These are phyloP conservation scores for Neria commutata DNA, from an alignment of 2,888 invertebrate species.

Conservation along the genomic window DNA sequence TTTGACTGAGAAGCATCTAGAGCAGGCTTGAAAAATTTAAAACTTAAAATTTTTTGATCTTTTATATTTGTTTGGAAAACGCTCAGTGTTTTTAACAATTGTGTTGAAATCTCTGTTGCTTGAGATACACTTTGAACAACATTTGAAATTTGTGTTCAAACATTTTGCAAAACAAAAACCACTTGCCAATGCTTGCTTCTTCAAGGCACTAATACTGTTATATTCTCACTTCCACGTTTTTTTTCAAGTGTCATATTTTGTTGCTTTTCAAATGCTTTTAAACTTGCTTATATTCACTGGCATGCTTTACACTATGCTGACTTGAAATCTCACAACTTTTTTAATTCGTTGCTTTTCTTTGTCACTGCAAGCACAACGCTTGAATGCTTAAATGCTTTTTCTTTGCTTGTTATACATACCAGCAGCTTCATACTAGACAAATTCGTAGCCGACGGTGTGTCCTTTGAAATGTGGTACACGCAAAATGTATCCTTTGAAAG, in stretches of 20 bases:
- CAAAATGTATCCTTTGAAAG: conserved; percentile 17
- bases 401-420: conserved; percentile 52
- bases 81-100: not conserved
- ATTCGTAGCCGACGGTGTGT: conserved; percentile 32
- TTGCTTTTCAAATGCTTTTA: conserved; percentile 7
- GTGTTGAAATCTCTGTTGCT: not conserved
- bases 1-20: too few relatives aligned
- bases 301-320: not conserved
- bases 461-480: conserved; percentile 23
- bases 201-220: too few relatives aligned
- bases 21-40: too few relatives aligned
- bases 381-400: not conserved
- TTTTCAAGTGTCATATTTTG: not conserved
- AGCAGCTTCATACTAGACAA: conserved; percentile 55
- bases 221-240: conserved; percentile 8
- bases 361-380: conserved; percentile 28
- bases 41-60: too few relatives aligned
- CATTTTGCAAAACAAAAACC: too few relatives aligned
- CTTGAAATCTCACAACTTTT: not conserved
- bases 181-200: too few relatives aligned
- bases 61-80: not conserved
- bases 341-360: not conserved
- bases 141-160: too few relatives aligned
- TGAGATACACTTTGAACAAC: too few relatives aligned
- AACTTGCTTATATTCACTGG: conserved; percentile 20